Conservation (phyloP, 2,888 invertebrate genomes). For the Tipula lateralis region DNA sequence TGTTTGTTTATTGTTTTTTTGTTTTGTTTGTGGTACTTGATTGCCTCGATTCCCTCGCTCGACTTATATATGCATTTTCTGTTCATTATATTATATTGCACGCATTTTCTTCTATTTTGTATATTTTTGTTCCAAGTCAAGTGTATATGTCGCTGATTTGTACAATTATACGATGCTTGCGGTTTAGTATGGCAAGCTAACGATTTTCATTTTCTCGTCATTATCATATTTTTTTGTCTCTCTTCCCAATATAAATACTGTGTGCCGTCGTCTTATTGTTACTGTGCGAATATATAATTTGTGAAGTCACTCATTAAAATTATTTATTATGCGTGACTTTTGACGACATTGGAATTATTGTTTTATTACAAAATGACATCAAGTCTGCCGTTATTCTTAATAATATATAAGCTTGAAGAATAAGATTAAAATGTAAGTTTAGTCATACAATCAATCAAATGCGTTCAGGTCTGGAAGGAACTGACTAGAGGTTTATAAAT, state of each 20-base stretch:
- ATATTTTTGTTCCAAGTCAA: not conserved
- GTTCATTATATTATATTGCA: conserved; percentile 13
- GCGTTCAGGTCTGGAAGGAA: no score
- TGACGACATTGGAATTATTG: not conserved
- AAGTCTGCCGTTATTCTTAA: not conserved
- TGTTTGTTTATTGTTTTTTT: not conserved
- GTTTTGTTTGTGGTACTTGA: not conserved
- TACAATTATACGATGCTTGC: not conserved
- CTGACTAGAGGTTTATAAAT: no score
- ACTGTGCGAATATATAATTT: conserved; percentile 5
- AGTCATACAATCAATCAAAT: no score
- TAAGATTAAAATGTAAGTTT: no score
- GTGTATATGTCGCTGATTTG: not conserved
- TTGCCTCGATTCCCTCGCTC: conserved; percentile 19
- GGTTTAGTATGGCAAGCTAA: not conserved
- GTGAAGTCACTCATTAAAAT: conserved; percentile 11
- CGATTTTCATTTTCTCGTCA: not conserved
- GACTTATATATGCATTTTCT: not conserved
- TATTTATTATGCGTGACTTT: conserved; percentile 3
- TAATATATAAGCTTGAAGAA: no score
- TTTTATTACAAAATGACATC: not conserved
- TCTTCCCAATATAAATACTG: not conserved
- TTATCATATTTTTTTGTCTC: not conserved
- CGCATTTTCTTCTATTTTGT: not conserved
- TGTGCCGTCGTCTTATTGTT: not conserved